Percentiles rank a stretch among this genome's conserved stretches.
Evolutionary conservation across 2,113 vertebrate species (phyloP).

Genomic region (Sturnira hondurensis): DNA sequence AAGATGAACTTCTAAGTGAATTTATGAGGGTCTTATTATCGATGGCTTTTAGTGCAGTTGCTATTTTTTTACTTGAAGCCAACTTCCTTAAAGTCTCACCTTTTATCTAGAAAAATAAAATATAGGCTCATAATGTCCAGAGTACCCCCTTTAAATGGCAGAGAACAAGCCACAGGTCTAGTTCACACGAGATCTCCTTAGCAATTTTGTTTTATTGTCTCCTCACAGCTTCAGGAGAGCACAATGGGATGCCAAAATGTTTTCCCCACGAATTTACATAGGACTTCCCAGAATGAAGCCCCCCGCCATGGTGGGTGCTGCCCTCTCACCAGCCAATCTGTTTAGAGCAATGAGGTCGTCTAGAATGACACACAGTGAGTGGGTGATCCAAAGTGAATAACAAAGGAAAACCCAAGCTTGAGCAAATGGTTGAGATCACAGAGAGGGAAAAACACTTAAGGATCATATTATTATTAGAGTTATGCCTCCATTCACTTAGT

Average conservation of each 20-base stretch:
- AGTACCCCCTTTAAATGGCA: not conserved
- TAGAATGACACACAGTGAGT: not conserved
- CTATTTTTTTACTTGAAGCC: not conserved
- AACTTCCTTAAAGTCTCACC: not conserved
- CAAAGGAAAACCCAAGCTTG: not conserved
- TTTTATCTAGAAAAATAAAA: conserved; percentile 42
- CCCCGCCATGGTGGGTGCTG: not conserved
- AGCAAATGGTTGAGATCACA: not conserved
- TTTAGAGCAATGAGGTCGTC: not conserved
- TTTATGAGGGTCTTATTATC: not conserved
- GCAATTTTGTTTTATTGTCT: conserved; percentile 14
- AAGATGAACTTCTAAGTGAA: conserved; percentile 8
- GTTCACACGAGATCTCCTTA: not conserved
- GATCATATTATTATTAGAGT: not conserved
- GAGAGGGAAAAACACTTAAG: not conserved
- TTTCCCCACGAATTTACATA: not conserved
- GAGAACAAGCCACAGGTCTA: not conserved
- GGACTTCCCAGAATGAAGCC: not conserved
- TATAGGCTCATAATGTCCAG: not conserved
- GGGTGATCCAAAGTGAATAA: not conserved
- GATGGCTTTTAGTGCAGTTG: not conserved
- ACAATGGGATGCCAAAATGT: not conserved
- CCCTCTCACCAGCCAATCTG: not conserved
- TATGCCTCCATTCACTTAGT: not conserved
- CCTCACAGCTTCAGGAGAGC: not conserved